Base-by-base conservation (phyloP, 37 sponge, comb jelly and placozoan genomes). In the Theonella swinhoei region DNA sequence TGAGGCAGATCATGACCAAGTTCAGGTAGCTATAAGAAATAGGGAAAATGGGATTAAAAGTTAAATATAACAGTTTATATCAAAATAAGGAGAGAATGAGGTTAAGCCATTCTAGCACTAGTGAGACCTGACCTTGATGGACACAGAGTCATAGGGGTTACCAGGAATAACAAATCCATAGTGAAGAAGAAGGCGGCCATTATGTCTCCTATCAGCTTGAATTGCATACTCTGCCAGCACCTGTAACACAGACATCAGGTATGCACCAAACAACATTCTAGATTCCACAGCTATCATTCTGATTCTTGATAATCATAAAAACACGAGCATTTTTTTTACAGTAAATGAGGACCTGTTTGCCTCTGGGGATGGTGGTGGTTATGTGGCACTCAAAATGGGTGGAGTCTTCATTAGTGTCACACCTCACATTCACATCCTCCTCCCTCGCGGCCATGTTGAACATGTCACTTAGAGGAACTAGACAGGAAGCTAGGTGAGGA, bases 321-420 rank as follows among this genome's bases (percentile, higher is more conserved):
- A n/a, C n/a, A n/a, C n/a, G n/a, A n/a, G n/a, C n/a, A n/a, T n/a
- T n/a, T n/a, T n/a, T n/a, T 5, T 47, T n/a, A n/a, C n/a, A n/a
- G n/a, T n/a, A n/a, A n/a, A n/a, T n/a, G n/a, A 7, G 26, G 8
- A 80, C 81, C 81, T 80, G 81, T 70, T 32, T 32, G 5, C 64
- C 43, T 19, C 30, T 31, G 5, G 81, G 31, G 4, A 80, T 4
- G 17, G 81, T 0, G 19, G 8, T 69, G 1, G 70, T 73, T 74
- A 75, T 68, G 63, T 3, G 41, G 61, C 83, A 82, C 60, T 82
- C 60, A 75, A 82, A 82, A 40, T 82, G 83, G 35, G 83, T 82
- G 1, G 83, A 82, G 22, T 34, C 74, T 30, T 70, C 74, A 39
- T 82, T 82, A 28, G 83, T 82, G 37, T 75, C 38, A 36, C 83